Conservation (phyloP, 1,140 invertebrate genomes). For the Helicoverpa zea region DNA sequence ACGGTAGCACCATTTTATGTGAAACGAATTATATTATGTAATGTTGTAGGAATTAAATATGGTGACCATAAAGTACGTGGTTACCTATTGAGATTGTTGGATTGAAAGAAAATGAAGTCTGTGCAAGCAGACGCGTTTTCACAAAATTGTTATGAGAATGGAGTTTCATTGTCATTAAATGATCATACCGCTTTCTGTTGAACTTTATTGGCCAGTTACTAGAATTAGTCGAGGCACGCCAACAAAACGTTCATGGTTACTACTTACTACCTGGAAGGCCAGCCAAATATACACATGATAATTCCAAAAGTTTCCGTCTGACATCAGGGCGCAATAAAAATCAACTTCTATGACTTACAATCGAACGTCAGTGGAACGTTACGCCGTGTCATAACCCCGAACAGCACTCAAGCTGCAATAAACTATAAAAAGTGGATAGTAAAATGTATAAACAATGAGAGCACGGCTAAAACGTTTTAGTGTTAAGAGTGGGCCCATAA, state of each 20-base stretch:
- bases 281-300: conserved; percentile 58
- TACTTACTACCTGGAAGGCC: conserved; percentile 43
- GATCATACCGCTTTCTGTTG: conserved; percentile 26
- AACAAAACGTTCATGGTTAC: conserved; percentile 3
- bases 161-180: conserved; percentile 42
- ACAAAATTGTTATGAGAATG: conserved; percentile 17
- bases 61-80: conserved; percentile 1
- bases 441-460: conserved; percentile 86
- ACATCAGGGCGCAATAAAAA: conserved; percentile 75
- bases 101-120: neutral
- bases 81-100: too few species aligned
- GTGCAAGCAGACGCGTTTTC: neutral
- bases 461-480: conserved; percentile 85
- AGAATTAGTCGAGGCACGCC: conserved; percentile 30
- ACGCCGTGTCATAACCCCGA: conserved; percentile 73
- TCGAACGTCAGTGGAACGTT: conserved; percentile 70
- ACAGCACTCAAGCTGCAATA: conserved; percentile 75
- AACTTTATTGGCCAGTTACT: conserved; percentile 38
- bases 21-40: conserved; percentile 35
- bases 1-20: conserved; percentile 40
- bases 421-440: conserved; percentile 83
- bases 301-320: conserved; percentile 58
- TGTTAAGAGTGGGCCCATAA: conserved; percentile 85
- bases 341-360: conserved; percentile 71
- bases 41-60: conserved; percentile 24